Evolutionary conservation across 2,797 vertebrate genomes (phyloP).

Genomic region (Enteromius fasciolatus): DNA sequence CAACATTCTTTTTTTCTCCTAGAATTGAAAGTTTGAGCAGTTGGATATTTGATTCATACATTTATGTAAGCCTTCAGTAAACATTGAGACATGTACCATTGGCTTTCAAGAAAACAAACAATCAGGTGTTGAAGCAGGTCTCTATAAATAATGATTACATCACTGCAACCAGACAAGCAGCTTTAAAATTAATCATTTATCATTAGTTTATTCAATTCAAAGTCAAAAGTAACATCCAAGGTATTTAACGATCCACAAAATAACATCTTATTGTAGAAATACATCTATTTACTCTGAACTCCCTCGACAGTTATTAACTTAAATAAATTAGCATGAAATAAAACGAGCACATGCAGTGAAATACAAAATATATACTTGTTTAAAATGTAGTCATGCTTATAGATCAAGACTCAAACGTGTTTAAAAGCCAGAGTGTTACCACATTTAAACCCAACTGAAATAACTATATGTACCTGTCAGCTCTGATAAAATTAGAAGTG

Average conservation of each 20-base stretch:
- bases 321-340: background rate
- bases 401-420: background rate
- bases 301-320: background rate
- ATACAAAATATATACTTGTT: background rate
- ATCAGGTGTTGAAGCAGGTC: background rate
- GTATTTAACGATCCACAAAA: background rate
- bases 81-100: background rate
- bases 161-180: background rate
- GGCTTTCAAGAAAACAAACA: background rate
- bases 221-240: background rate
- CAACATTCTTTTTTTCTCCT: background rate
- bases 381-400: background rate
- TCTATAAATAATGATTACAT: background rate
- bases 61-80: background rate
- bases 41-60: background rate
- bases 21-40: background rate
- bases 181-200: no score
- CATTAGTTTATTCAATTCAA: background rate
- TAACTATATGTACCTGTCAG: background rate
- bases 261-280: background rate
- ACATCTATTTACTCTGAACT: background rate
- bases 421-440: background rate
- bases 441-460: background rate
- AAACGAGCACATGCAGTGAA: background rate
- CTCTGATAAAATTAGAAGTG: constrained; percentile 13